A percentile compares a stretch with the other conserved stretches of the same genome.
Conservation (phyloP, 2,797 vertebrate species). For the Fratercula arctica region DNA sequence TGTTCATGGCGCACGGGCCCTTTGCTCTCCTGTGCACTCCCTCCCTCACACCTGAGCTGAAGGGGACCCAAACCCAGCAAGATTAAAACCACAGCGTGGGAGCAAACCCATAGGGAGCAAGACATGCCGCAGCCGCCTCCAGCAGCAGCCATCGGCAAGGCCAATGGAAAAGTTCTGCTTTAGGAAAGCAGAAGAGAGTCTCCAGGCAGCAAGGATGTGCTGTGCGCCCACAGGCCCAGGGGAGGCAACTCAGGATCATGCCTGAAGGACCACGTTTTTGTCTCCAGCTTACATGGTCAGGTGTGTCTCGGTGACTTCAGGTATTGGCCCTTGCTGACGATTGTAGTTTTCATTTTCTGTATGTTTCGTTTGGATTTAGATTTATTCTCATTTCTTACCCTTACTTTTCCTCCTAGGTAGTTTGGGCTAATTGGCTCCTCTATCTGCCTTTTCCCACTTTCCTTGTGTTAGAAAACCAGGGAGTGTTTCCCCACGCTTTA, state of each 20-base stretch:
- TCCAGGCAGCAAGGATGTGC: background rate
- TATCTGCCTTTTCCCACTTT: background rate
- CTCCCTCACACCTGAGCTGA: background rate
- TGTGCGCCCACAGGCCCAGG: background rate
- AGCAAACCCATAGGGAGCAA: background rate
- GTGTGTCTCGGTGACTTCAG: background rate
- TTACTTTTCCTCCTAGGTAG: background rate
- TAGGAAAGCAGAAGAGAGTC: background rate
- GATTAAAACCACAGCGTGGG: background rate
- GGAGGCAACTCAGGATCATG: background rate
- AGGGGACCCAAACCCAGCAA: background rate
- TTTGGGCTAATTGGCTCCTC: conserved; percentile 26
- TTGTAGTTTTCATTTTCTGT: background rate
- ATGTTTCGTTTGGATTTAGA: background rate
- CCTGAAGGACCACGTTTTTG: background rate
- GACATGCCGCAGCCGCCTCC: background rate
- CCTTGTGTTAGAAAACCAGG: background rate
- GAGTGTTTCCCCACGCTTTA: background rate
- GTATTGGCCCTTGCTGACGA: background rate
- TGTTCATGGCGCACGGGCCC: fast-evolving
- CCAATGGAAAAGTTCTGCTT: background rate
- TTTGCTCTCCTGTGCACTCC: background rate
- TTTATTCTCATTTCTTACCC: background rate
- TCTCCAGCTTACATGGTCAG: background rate
- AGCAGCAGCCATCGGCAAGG: background rate